phyloP scores from a whole-genome alignment of 2,113 vertebrate genomes.

The Chauna torquata region DNA sequence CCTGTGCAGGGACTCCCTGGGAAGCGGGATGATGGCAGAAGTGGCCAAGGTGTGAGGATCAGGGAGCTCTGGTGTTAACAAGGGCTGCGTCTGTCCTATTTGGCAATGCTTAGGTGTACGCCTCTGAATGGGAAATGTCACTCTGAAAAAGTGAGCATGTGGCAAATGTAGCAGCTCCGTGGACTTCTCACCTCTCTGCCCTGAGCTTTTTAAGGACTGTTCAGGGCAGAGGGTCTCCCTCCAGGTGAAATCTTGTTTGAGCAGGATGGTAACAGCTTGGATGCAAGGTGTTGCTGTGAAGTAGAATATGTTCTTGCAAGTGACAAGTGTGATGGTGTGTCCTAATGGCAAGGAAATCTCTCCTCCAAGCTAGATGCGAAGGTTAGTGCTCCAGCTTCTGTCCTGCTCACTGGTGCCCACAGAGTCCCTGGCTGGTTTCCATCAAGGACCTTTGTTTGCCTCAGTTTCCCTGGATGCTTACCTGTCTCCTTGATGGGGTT shows the following conservation, averaged over 20 bases:
- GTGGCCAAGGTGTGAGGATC: not conserved
- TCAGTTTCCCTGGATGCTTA: not conserved
- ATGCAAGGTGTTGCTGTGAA: not conserved
- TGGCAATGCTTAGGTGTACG: not conserved
- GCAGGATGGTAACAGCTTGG: not conserved
- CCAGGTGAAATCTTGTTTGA: not conserved
- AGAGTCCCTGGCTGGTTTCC: not conserved
- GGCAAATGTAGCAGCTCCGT: not conserved
- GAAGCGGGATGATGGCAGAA: not conserved
- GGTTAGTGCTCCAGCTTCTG: not conserved
- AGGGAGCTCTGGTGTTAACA: not conserved
- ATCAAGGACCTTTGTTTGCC: not conserved
- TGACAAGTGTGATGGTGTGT: not conserved
- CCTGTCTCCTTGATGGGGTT: rapidly evolving
- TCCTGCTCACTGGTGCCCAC: not conserved
- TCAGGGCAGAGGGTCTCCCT: not conserved
- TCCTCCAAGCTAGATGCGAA: not conserved
- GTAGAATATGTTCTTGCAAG: not conserved
- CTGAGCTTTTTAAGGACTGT: not conserved
- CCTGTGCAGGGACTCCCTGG: not conserved
- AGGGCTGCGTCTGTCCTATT: not conserved
- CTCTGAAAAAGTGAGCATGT: not conserved
- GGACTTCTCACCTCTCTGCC: not conserved
- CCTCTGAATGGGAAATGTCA: rapidly evolving
- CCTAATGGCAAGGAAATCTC: not conserved